These are phyloP conservation scores for Porites cylindrica DNA, from an alignment of 92 coral and sea anemone species.

Conservation along the genomic window DNA sequence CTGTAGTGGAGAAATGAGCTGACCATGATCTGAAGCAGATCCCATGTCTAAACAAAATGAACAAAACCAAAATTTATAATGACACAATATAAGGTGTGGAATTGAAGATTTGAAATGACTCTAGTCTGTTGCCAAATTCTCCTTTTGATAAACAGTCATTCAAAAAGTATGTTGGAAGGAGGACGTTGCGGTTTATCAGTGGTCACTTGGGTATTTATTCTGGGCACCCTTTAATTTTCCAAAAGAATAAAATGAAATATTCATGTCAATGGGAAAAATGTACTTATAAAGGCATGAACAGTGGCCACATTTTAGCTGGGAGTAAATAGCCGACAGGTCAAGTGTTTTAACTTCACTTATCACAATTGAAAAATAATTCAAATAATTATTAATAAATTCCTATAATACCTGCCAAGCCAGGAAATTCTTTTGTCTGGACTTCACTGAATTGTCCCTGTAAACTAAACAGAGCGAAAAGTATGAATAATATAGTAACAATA, in stretches of 20 bases:
- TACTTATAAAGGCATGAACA: too few species aligned
- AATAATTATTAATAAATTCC: not conserved
- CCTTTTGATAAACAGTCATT: too few species aligned
- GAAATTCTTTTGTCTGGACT: slow-evolving; percentile 26
- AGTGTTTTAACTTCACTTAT: not conserved
- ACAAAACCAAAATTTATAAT: not conserved
- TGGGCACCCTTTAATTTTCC: too few species aligned
- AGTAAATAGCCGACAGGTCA: not conserved
- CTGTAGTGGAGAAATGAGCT: slow-evolving; percentile 37
- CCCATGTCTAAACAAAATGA: slow-evolving; percentile 31
- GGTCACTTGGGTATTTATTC: too few species aligned
- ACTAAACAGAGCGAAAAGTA: not conserved
- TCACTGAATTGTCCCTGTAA: slow-evolving; percentile 33
- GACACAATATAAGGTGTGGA: not conserved
- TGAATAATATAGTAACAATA: not conserved
- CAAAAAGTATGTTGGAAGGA: too few species aligned
- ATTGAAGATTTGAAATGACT: not conserved
- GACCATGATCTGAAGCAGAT: slow-evolving; percentile 45
- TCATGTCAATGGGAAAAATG: too few species aligned
- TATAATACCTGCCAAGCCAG: slow-evolving; percentile 37
- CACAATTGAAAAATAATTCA: not conserved
- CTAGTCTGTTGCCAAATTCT: too few species aligned
- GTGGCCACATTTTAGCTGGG: not conserved
- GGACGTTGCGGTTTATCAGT: too few species aligned
- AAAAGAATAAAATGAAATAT: too few species aligned